Evolutionary conservation across 2,113 vertebrate species (phyloP), one percentile per base, ranked within the genome.

Genomic region (Brachypteracias leptosomus): DNA sequence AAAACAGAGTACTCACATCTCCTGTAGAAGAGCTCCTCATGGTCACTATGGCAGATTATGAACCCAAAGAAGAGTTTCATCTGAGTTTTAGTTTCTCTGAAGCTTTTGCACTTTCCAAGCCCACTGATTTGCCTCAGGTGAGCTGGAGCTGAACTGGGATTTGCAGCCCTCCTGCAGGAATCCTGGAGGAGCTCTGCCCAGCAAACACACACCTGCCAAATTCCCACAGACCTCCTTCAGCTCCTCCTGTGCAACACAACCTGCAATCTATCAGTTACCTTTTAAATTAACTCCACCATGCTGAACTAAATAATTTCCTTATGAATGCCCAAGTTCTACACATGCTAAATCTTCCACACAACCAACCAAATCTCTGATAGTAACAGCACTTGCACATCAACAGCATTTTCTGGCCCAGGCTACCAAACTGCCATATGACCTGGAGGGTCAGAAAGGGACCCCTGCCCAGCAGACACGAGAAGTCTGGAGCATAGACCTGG

Each of bases 281-380:
- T 35, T 29, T 8, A 52, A 79, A 70, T 35, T 57, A 76, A 73
- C 10, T 36, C n/a, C 26, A 63, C 7, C 15, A 33, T 3, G 40
- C 40, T 66, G 57, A 70, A 61, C n/a, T 47, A 38, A 44, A 54
- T 42, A 11, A 42, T 40, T 35, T 36, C 36, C 57, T 59, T 42
- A 72, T 2, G 46, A 88, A 84, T 5, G 15, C 49, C n/a, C 49
- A 70, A 59, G 63, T 36, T n/a, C 35, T 4, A 29, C 0, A 0
- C 0, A 1, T 36, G 67, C 58, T 66, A 7, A 14, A 40, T 9
- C 54, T 52, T 29, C 35, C 76, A 44, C 11, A 29, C 25, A n/a
- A 70, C 65, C 6, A 12, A 49, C 15, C 38, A 26, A 9, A 19
- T n/a, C 52, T 11, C 11, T 3, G 38, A 28, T 8, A 19, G 33